A percentile compares a stretch with the other conserved stretches of the same genome.
These are phyloP conservation scores for Lepeophtheirus nordmannii DNA, from an alignment of 2,888 invertebrate genomes.

Conservation along the genomic window DNA sequence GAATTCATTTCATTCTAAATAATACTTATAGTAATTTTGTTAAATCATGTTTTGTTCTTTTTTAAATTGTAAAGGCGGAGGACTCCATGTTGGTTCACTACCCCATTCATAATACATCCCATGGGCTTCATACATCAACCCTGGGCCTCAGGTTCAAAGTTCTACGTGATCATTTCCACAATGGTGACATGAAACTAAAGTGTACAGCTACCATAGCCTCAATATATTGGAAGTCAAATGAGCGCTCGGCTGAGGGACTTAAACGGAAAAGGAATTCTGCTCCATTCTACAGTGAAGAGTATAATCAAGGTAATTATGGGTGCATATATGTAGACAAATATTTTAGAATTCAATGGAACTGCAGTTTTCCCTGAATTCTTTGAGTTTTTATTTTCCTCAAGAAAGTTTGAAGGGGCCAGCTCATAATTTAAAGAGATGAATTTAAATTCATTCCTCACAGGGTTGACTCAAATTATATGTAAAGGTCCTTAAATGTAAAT, in stretches of 20 bases:
- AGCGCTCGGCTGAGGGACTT: conserved; percentile 11
- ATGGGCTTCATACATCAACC: conserved; percentile 9
- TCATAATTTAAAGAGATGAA: no score
- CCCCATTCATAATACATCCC: conserved; percentile 12
- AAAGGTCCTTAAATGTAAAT: no score
- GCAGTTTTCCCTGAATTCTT: no score
- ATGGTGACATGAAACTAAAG: conserved; percentile 20
- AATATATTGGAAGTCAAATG: conserved; percentile 14
- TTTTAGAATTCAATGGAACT: no score
- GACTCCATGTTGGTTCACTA: not conserved
- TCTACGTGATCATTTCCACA: conserved; percentile 2
- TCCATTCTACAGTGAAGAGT: not conserved
- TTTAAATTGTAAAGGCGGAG: not conserved
- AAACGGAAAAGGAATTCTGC: conserved; percentile 11
- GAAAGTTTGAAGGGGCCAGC: no score
- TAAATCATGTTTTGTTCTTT: not conserved
- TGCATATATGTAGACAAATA: no score
- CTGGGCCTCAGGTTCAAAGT: conserved; percentile 8
- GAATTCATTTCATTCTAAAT: not conserved
- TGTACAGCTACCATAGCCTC: conserved; percentile 14
- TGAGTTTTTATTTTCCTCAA: no score
- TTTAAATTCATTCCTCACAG: no score
- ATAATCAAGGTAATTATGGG: not conserved
- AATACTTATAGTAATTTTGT: no score
- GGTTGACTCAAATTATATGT: no score